Conservation (phyloP, 2,797 vertebrate genomes). For the Buphagus erythrorhynchus region DNA sequence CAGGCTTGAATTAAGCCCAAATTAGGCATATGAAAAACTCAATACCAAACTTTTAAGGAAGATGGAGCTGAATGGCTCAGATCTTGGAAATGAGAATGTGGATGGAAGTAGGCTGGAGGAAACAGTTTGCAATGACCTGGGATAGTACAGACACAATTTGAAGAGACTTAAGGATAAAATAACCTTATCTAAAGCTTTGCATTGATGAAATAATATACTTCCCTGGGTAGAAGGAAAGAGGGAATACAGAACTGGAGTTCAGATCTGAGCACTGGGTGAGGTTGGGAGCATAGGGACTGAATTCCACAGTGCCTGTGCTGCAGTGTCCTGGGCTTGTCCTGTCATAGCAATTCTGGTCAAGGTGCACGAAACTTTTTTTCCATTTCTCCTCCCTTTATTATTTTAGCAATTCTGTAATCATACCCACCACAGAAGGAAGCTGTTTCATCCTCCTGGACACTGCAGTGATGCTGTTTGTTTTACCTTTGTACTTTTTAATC, state of each 20-base stretch:
- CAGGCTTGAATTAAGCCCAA: neutral
- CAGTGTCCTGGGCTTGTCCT: neutral
- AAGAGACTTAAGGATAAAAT: neutral
- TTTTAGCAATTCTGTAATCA: neutral
- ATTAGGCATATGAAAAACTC: slow-evolving; percentile 1
- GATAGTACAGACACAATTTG: neutral
- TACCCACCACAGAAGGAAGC: neutral
- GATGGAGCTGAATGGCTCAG: neutral
- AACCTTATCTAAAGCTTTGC: neutral
- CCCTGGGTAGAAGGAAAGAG: neutral
- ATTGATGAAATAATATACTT: neutral
- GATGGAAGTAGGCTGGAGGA: neutral
- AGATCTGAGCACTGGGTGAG: neutral
- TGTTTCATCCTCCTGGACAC: neutral
- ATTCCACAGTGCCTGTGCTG: neutral
- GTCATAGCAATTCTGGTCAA: neutral
- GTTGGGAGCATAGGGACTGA: fast-evolving
- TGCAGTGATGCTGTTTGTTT: neutral
- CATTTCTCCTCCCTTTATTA: neutral
- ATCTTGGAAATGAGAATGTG: neutral
- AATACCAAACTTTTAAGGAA: neutral
- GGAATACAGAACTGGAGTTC: neutral
- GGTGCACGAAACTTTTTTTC: neutral
- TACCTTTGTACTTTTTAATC: slow-evolving; percentile 15
- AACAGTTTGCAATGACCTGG: neutral